Evolutionary conservation across 2,113 vertebrate genomes (phyloP).

Genomic region (Pogona vitticeps): DNA sequence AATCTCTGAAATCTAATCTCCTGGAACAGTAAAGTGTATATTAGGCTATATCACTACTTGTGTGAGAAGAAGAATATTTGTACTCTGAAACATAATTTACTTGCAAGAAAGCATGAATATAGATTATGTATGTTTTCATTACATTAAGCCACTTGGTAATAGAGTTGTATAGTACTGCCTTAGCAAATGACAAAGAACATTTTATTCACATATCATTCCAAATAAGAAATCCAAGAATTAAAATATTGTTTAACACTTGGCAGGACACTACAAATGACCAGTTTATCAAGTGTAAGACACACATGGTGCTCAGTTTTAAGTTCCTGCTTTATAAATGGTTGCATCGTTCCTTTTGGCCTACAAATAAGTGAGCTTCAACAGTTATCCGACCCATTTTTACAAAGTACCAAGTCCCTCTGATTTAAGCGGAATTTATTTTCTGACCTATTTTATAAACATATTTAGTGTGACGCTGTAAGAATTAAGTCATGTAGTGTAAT

Average conservation of each 20-base stretch:
- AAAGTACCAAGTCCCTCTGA: not conserved
- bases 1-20: not conserved
- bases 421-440: slow-evolving; percentile 2
- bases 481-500: not conserved
- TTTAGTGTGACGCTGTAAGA: not conserved
- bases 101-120: not conserved
- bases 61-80: slow-evolving; percentile 61
- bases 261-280: not conserved
- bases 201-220: not conserved
- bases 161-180: not conserved
- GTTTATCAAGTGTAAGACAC: not conserved
- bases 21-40: not conserved
- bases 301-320: not conserved
- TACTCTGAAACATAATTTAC: not conserved
- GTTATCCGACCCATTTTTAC: not conserved
- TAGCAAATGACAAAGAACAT: not conserved
- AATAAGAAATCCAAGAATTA: slow-evolving; percentile 2
- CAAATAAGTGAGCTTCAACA: not conserved
- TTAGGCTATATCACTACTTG: slow-evolving; percentile 52
- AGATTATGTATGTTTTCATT: not conserved
- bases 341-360: not conserved
- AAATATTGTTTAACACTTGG: not conserved
- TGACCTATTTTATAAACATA: not conserved
- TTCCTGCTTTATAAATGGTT: not conserved
- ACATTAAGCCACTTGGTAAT: not conserved